A percentile compares a stretch with the other conserved stretches of the same genome.
Evolutionary conservation across 1,140 invertebrate species (phyloP).

Genomic region (Hormaphis cornu): DNA sequence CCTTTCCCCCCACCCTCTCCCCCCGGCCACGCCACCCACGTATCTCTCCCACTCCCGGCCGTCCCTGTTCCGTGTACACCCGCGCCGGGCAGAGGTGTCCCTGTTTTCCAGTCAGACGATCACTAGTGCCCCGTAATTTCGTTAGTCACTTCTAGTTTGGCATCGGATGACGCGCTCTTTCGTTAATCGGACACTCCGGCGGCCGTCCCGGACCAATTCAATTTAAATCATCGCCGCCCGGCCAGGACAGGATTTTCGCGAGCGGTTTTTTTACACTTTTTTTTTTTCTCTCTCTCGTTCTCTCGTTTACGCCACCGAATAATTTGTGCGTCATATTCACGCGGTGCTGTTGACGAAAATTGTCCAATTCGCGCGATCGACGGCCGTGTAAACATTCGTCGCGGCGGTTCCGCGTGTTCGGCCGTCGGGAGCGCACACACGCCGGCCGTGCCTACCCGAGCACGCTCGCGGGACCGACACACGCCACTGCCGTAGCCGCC

Average conservation of each 20-base stretch:
- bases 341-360: too few relatives aligned
- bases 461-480: too few relatives aligned
- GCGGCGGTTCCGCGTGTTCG: too few relatives aligned
- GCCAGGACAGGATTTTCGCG: neutral
- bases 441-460: too few relatives aligned
- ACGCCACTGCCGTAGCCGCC: neutral
- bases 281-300: neutral
- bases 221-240: slow-evolving; percentile 33
- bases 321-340: too few relatives aligned
- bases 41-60: too few relatives aligned
- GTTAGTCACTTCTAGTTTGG: slow-evolving; percentile 40
- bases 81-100: neutral
- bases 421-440: too few relatives aligned
- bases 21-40: too few relatives aligned
- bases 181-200: slow-evolving; percentile 31
- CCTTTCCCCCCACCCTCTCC: neutral
- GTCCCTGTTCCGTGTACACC: neutral
- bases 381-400: too few relatives aligned
- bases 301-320: too few relatives aligned
- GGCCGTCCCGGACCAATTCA: slow-evolving; percentile 31
- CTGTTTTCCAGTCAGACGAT: slow-evolving; percentile 31
- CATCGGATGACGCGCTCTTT: slow-evolving; percentile 31
- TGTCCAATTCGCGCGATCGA: too few relatives aligned
- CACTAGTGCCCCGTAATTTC: slow-evolving; percentile 36
- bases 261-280: neutral